These are phyloP conservation scores for Elachura formosa DNA, from an alignment of 2,113 vertebrate species.

Conservation along the genomic window DNA sequence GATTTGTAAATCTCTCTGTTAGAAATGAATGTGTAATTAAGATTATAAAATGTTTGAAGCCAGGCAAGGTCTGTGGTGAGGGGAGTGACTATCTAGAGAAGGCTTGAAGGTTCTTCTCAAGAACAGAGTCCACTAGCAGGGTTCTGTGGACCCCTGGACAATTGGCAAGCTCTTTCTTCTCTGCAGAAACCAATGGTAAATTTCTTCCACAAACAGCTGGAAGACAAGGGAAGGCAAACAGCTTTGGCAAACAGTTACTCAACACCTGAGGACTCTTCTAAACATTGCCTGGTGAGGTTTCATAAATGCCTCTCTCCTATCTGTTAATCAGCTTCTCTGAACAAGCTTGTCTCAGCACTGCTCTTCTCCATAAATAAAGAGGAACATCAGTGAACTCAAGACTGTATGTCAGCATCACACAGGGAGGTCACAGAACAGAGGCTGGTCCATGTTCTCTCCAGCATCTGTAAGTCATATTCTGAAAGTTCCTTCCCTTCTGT, in stretches of 20 bases:
- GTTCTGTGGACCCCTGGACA: background rate
- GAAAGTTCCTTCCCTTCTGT: background rate
- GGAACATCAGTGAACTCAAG: background rate
- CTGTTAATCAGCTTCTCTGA: background rate
- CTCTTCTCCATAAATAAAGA: background rate
- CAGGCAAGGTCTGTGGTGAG: background rate
- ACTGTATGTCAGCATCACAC: background rate
- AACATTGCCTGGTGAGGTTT: background rate
- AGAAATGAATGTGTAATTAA: background rate
- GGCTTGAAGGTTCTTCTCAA: background rate
- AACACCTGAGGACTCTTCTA: background rate
- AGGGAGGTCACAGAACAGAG: background rate
- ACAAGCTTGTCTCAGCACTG: fast-evolving
- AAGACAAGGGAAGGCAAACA: background rate
- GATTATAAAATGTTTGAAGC: background rate
- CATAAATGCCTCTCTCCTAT: background rate
- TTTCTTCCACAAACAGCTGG: background rate
- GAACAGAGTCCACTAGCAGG: background rate
- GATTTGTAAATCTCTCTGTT: background rate
- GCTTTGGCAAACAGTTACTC: background rate
- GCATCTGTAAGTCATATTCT: background rate
- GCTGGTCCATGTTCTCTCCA: background rate
- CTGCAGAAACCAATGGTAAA: background rate
- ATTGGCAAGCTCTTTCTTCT: background rate
- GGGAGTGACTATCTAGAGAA: background rate